Conservation (phyloP, 2,797 vertebrate species). For the Hirundo rustica region DNA sequence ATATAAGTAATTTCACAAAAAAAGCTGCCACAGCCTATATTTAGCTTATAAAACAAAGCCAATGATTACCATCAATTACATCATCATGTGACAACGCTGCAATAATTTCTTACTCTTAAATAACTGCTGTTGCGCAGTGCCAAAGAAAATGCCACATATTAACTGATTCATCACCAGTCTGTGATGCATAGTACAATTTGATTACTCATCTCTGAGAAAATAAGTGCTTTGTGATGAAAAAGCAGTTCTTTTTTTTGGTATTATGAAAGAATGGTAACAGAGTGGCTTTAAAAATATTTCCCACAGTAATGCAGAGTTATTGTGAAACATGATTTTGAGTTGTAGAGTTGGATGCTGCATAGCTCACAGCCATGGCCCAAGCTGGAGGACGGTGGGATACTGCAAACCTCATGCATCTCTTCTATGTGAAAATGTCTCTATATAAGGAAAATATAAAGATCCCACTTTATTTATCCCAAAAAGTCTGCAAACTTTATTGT, state of each 20-base stretch:
- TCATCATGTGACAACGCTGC: conserved; percentile 77
- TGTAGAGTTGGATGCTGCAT: background rate
- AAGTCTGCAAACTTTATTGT: background rate
- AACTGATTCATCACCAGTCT: conserved; percentile 78
- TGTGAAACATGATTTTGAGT: background rate
- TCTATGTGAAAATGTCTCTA: background rate
- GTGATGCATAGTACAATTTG: conserved; percentile 69
- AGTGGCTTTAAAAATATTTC: background rate
- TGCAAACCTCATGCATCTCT: background rate
- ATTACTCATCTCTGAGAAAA: conserved; percentile 62
- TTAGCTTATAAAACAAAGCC: conserved; percentile 76
- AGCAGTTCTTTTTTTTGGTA: background rate
- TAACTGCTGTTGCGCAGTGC: conserved; percentile 72
- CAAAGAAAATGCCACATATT: conserved; percentile 70
- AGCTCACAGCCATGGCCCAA: background rate
- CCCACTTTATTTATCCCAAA: background rate
- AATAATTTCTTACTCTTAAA: conserved; percentile 84
- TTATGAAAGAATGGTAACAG: background rate
- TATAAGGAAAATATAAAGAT: background rate
- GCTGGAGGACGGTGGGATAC: background rate
- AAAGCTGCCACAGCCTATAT: conserved; percentile 63
- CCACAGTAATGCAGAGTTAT: background rate
- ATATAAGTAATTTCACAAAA: conserved; percentile 66
- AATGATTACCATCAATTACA: conserved; percentile 87
- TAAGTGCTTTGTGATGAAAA: conserved; percentile 23